phyloP scores from a whole-genome alignment of 2,113 vertebrate genomes.

The Myrmecobius fasciatus region DNA sequence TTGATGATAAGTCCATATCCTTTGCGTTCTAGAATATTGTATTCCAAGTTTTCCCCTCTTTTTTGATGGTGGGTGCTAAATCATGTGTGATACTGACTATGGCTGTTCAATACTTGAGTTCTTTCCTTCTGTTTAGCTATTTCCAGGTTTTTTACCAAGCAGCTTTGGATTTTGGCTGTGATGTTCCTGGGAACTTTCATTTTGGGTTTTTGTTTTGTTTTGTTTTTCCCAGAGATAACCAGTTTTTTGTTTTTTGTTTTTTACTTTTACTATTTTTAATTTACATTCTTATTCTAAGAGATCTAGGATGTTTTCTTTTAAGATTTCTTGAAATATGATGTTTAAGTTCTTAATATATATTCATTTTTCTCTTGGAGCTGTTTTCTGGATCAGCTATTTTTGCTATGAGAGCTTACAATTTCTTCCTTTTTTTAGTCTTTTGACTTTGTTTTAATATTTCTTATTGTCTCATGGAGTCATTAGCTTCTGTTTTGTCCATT shows the following conservation, averaged over 20 bases:
- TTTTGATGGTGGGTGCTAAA: background rate
- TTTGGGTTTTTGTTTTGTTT: no score
- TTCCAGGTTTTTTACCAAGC: background rate
- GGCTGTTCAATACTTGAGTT: background rate
- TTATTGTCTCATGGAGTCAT: background rate
- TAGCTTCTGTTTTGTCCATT: background rate
- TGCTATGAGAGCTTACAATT: background rate
- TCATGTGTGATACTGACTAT: background rate
- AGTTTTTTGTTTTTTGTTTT: no score
- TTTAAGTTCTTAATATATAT: background rate
- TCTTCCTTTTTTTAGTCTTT: background rate
- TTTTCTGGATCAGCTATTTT: background rate
- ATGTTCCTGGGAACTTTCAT: background rate
- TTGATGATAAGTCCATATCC: background rate
- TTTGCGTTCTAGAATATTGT: background rate
- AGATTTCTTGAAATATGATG: no score
- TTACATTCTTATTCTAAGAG: background rate
- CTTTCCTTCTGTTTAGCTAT: background rate
- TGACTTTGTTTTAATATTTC: background rate
- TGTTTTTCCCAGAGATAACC: no score
- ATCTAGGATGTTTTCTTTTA: background rate
- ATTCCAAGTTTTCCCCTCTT: background rate
- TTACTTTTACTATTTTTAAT: no score
- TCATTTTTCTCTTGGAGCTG: background rate
- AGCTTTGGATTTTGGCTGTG: background rate